Base-by-base conservation (phyloP, 2,113 vertebrate species). In the Zosterops hypoxanthus region DNA sequence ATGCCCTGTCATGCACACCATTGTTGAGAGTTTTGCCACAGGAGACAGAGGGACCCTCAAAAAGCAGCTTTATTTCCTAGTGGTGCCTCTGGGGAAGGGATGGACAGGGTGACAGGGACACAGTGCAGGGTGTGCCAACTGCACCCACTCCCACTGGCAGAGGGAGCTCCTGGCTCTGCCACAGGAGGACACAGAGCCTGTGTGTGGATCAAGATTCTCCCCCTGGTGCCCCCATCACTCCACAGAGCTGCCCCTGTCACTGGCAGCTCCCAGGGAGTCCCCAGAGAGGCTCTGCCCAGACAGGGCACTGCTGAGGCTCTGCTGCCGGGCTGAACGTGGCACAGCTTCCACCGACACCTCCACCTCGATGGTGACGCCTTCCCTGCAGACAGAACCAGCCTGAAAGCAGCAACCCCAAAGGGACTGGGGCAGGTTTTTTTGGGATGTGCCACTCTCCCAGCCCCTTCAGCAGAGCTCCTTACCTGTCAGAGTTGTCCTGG, bases 281-380 rank as follows among this genome's bases (percentile, higher is more conserved):
- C 90, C 95, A 2, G 99, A 99, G 88, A 98, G 96, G 92, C 98
- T 98, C 47, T 97, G 98, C 86, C 98, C 98, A 5, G 98, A 98
- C 55, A 97, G 96, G 57, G 95, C 95, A 33, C 98, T 98, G 97
- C 98, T 98, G 60, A 98, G 98, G 95, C 98, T 98, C 89, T 97
- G 97, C 92, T 98, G 98, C 42, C 94, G 96, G 42, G 85, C 97
- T 14, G 97, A 97, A 57, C 90, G 95, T 0, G 97, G 98, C 61
- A 98, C 98, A 0, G 95, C 97, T 93, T 99, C 98, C 0, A 99
- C 98, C 19, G 98, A 98, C 94, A 98, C 98, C 72, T 96, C 98
- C 70, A 99, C 98, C 90, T 99, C 98, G 6, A 95, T 71, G 89
- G 31, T 82, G 12, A 92, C 8, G 17, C 89, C 79, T 76, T 94